Base-by-base conservation (phyloP, 1,140 invertebrate genomes). In the Pomacea maculata region DNA sequence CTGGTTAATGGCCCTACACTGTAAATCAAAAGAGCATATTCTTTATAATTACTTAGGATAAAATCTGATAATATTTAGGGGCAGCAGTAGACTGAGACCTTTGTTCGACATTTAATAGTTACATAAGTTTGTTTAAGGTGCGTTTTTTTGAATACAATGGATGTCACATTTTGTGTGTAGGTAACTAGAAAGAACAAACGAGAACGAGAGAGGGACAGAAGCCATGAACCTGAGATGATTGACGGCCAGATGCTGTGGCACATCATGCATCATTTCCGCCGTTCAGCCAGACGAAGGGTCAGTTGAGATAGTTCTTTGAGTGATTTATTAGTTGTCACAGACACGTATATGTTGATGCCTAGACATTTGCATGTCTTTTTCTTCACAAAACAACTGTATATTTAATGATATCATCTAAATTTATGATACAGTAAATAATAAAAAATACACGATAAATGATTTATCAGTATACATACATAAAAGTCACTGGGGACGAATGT, bases 161-260 rank as follows among this genome's bases (percentile, higher is more conserved):
- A 21, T 68, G 15, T 78, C 25, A 29, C 75, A 8, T 25, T 78
- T 34, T 77, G 67, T 77, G 80, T 85, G 15, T 79, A 92, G 88
- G 87, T 86, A 25, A 91, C 93, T 12, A 91, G 88, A 77, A 88
- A 85, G 65, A 94, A 94, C 85, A 82, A 89, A 17, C 91, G 89
- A 63, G 92, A 93, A 80, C 82, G 92, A 74, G 90, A 92, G 74
- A 91, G 92, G 76, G 92, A 92, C 67, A 74, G 89, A 7, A 84
- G 83, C 78, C 57, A 80, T 54, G 91, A 92, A 79, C 90, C 92
- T 2, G 92, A 92, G 85, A 89, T 92, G 78, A 91, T 93, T 81
- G 93, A 93, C 83, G 91, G 92, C 9, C 92, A 93, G 80, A 92
- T 94, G 90, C 85, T 94, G 75, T 94, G 93, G 93, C 92, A 93